These are phyloP conservation scores for Podarcis cretensis DNA, from an alignment of 2,113 vertebrate species.

Conservation along the genomic window DNA sequence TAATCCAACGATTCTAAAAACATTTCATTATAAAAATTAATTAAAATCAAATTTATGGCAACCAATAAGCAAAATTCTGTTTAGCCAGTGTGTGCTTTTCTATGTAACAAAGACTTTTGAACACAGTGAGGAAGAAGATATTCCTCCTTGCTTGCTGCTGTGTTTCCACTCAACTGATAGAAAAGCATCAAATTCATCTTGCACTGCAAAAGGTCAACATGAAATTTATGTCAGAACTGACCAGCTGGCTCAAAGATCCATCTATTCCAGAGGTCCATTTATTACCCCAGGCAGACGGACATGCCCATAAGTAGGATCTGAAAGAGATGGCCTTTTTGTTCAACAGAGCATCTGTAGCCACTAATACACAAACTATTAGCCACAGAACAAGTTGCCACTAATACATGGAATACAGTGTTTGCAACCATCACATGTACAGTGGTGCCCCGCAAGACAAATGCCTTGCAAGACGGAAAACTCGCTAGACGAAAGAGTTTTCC, in stretches of 20 bases:
- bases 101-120: neutral
- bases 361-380: neutral
- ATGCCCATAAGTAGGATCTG: neutral
- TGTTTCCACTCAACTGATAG: neutral
- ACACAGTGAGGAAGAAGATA: neutral
- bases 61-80: too few species aligned
- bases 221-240: neutral
- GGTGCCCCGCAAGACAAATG: too few species aligned
- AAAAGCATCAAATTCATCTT: neutral
- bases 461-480: too few species aligned
- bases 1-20: too few species aligned
- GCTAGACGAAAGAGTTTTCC: too few species aligned
- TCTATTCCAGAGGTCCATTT: neutral
- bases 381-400: too few species aligned
- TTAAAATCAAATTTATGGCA: too few species aligned
- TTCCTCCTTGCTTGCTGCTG: neutral
- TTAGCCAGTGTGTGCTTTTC: neutral
- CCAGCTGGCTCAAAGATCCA: neutral
- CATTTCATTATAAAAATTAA: too few species aligned
- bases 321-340: neutral
- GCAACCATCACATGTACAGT: neutral
- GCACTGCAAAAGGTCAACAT: neutral
- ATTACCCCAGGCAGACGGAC: neutral
- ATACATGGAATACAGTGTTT: neutral
- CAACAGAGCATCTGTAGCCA: too few species aligned